Evolutionary conservation across 2,888 invertebrate genomes (phyloP), one percentile per base, ranked within the genome.

Genomic region (Syrista parreyssii): DNA sequence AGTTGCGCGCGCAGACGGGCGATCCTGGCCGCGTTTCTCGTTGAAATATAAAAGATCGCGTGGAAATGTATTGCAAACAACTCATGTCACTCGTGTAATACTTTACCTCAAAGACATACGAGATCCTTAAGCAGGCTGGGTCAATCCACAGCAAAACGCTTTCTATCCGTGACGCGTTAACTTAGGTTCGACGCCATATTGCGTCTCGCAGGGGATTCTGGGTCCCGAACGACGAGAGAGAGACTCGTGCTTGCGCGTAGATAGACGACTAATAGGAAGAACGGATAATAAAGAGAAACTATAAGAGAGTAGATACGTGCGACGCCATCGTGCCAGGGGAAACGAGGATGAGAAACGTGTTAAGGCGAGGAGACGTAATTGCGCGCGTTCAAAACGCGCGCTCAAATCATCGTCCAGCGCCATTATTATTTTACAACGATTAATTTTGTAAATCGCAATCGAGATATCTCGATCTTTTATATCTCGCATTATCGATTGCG

Each of bases 241-340:
- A 80, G 68, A 75, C 78, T 82, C 79, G 74, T 79, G 79, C 73
- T 55, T 55, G 55, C 9, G 23, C 55, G 55, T 55, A 55, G 23
- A 55, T 55, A 23, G 23, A 55, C 55, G 55, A 55, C 23, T 15
- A 55, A 55, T 55, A 55, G 55, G 2, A 55, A 23, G 55, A 55
- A 9, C 6, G 23, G 6, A 9, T 55, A 23, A 23, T 23, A 9
- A 23, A 2, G 55, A 55, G 23, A 55, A 23, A 55, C 6, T 55
- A 9, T 6, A 55, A 55, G 9, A 55, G 23, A 55, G 9, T 6
- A 55, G 9, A 23, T 55, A 55, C 36, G 36, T 36, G 12, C 55
- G 55, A 23, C 55, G 23, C 9, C 55, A 23, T 55, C 55, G 15
- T 55, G 9, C 23, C 9, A 23, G 55, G 23, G 55, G 23, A 55